These are phyloP conservation scores for Drosophila ustulata DNA, from an alignment of 2,888 invertebrate genomes.

Conservation along the genomic window DNA sequence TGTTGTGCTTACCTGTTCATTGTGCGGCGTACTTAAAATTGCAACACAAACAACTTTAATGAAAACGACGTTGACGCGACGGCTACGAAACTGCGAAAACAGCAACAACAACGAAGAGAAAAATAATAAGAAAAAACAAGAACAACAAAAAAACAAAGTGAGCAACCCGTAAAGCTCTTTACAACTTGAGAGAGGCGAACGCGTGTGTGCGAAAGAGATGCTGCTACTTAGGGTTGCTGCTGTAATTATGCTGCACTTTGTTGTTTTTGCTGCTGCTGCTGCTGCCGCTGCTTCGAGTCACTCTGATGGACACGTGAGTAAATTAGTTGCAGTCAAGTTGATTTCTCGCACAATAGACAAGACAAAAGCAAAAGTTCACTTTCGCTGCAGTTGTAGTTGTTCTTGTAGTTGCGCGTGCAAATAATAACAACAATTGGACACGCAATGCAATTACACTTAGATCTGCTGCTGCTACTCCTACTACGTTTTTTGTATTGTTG, in stretches of 20 bases:
- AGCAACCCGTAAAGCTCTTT: conserved; percentile 57
- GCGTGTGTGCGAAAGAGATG: conserved; percentile 41
- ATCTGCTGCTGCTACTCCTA: conserved; percentile 16
- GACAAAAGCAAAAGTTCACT: conserved; percentile 77
- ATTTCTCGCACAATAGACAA: conserved; percentile 40
- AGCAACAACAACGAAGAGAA: conserved; percentile 39
- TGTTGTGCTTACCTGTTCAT: conserved; percentile 80
- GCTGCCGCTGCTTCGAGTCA: conserved; percentile 24
- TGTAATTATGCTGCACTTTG: conserved; percentile 59
- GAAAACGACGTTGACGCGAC: conserved; percentile 53
- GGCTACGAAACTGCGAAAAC: conserved; percentile 49
- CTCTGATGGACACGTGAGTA: conserved; percentile 72
- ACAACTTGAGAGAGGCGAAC: conserved; percentile 42
- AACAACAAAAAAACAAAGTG: conserved; percentile 41
- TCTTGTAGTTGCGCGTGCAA: conserved; percentile 46
- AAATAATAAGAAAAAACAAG: conserved; percentile 23
- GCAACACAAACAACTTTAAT: conserved; percentile 77
- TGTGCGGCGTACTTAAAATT: conserved; percentile 76
- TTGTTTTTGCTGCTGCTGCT: conserved; percentile 8
- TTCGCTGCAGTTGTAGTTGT: conserved; percentile 58
- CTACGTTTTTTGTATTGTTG: not conserved
- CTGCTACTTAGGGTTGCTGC: conserved; percentile 27
- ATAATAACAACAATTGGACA: conserved; percentile 66
- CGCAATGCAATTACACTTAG: conserved; percentile 76
- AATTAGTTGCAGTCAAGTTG: conserved; percentile 56